A percentile compares a stretch with the other conserved stretches of the same genome.
phyloP scores from a whole-genome alignment of 1,140 invertebrate genomes.

The Heliconius nattereri region DNA sequence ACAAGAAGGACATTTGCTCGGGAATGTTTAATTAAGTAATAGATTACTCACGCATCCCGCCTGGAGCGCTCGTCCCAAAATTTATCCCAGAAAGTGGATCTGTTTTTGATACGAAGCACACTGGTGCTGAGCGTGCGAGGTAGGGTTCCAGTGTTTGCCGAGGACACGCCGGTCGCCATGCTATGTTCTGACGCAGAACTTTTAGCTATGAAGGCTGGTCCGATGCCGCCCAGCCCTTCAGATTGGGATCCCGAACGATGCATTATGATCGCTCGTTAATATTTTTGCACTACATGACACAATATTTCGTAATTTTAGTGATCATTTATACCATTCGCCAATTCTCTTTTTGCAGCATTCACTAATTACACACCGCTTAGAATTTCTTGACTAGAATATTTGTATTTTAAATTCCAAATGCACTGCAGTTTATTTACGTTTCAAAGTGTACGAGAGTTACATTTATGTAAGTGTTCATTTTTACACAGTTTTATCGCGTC shows the following conservation, averaged over 20 bases:
- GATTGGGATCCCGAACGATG: slow-evolving; percentile 82
- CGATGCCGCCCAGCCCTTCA: slow-evolving; percentile 62
- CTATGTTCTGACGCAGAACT: slow-evolving; percentile 80
- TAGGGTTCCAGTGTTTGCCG: slow-evolving; percentile 76
- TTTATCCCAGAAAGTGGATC: slow-evolving; percentile 91
- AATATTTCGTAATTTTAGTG: slow-evolving; percentile 26
- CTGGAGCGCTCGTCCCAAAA: slow-evolving; percentile 87
- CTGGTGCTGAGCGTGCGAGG: slow-evolving; percentile 90
- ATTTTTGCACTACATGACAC: slow-evolving; percentile 55
- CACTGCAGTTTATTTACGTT: slow-evolving; percentile 2
- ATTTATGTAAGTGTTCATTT: slow-evolving; percentile 23
- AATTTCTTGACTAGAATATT: background rate
- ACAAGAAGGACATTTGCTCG: background rate
- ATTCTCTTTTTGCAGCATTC: background rate
- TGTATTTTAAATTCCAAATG: background rate
- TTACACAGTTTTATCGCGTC: slow-evolving; percentile 39
- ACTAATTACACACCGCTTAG: background rate
- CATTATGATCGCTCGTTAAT: slow-evolving; percentile 73
- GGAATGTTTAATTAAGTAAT: slow-evolving; percentile 13
- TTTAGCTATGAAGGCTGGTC: slow-evolving; percentile 71
- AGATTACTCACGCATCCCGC: slow-evolving; percentile 84
- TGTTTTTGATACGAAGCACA: slow-evolving; percentile 87
- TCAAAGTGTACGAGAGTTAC: slow-evolving; percentile 31
- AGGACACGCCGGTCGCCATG: slow-evolving; percentile 79
- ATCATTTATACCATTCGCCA: background rate